These are phyloP conservation scores for Champsocephalus esox DNA, from an alignment of 2,797 vertebrate genomes.

Conservation along the genomic window DNA sequence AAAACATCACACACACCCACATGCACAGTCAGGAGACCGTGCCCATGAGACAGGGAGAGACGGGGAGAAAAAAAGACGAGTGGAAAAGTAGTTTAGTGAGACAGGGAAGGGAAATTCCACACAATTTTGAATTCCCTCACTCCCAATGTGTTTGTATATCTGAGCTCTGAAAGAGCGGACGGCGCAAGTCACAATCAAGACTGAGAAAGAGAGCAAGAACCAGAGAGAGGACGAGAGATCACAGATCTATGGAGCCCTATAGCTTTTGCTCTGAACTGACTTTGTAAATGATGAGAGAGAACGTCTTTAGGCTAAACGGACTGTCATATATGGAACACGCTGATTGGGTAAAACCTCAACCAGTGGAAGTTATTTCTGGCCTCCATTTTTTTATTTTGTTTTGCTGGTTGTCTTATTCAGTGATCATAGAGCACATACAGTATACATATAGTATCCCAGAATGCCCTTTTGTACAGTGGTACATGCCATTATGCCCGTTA, in stretches of 20 bases:
- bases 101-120: conserved; percentile 72
- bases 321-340: conserved; percentile 57
- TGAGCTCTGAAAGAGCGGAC: conserved; percentile 81
- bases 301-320: conserved; percentile 61
- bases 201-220: conserved; percentile 49
- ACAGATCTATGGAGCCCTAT: conserved; percentile 60
- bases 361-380: conserved; percentile 75
- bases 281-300: conserved; percentile 65
- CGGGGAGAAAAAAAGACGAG: conserved; percentile 35
- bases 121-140: conserved; percentile 66
- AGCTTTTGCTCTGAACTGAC: conserved; percentile 64
- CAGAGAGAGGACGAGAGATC: conserved; percentile 51
- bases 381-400: conserved; percentile 61
- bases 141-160: conserved; percentile 69
- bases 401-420: conserved; percentile 69
- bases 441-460: conserved; percentile 72
- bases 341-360: conserved; percentile 74
- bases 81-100: conserved; percentile 50
- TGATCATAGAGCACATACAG: conserved; percentile 79
- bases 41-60: conserved; percentile 66
- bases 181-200: conserved; percentile 86
- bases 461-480: conserved; percentile 70
- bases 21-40: conserved; percentile 66
- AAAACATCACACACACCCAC: conserved; percentile 42
- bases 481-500: conserved; percentile 66